These are phyloP conservation scores for Ophion ellenae DNA, from an alignment of 2,888 invertebrate species.

Conservation along the genomic window DNA sequence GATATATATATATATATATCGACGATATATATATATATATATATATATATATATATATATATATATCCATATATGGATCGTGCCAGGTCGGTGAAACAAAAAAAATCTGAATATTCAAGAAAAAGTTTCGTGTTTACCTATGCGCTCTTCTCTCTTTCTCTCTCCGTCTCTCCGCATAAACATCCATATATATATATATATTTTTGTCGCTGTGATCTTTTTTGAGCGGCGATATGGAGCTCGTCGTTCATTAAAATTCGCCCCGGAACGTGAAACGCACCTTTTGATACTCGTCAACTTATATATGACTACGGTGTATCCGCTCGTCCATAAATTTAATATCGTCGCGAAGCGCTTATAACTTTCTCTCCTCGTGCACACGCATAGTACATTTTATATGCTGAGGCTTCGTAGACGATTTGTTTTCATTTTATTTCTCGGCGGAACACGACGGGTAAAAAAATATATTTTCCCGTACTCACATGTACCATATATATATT, in stretches of 20 bases:
- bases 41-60: too few relatives aligned
- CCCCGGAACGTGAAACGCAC: slow-evolving; percentile 54
- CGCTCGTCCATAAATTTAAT: slow-evolving; percentile 56
- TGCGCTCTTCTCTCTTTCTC: slow-evolving; percentile 47
- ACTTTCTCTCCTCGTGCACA: neutral
- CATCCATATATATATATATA: neutral
- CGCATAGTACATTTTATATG: neutral
- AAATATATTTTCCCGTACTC: too few relatives aligned
- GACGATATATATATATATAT: too few relatives aligned
- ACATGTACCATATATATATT: too few relatives aligned
- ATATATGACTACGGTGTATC: slow-evolving; percentile 33
- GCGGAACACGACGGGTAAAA: too few relatives aligned
- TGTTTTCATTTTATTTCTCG: too few relatives aligned
- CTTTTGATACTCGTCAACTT: slow-evolving; percentile 60
- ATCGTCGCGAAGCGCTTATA: slow-evolving; percentile 39
- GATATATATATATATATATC: too few relatives aligned
- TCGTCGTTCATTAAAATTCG: slow-evolving; percentile 54
- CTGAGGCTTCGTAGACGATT: neutral
- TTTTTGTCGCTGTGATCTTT: slow-evolving; percentile 8
- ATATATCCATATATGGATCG: slow-evolving; percentile 6
- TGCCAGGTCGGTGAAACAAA: neutral
- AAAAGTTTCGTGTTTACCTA: slow-evolving; percentile 25
- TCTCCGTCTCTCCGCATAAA: neutral
- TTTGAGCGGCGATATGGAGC: slow-evolving; percentile 10
- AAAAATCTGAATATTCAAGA: slow-evolving; percentile 44